A percentile compares a stretch with the other conserved stretches of the same genome.
phyloP scores from a whole-genome alignment of 2,113 vertebrate species.

The Petroica traversi region DNA sequence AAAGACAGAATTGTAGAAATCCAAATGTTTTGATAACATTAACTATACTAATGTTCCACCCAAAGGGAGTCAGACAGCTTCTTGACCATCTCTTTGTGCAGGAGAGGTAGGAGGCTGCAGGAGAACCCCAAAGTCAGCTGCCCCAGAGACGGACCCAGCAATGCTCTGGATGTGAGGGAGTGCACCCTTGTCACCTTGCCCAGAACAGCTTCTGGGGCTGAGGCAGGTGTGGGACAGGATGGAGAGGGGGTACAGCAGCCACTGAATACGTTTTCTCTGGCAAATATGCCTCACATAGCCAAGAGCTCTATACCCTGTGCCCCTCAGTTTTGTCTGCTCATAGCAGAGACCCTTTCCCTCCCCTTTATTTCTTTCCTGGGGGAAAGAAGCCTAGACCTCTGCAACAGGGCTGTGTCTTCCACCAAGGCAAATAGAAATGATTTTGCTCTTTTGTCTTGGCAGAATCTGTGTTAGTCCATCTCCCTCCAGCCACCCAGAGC shows the following conservation, averaged over 20 bases:
- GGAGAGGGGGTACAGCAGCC: neutral
- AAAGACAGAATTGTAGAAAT: conserved; percentile 10
- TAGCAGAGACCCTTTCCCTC: neutral
- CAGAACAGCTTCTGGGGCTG: neutral
- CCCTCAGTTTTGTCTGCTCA: neutral
- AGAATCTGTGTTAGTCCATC: neutral
- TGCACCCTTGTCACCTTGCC: neutral
- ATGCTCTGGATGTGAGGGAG: neutral
- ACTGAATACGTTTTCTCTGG: rapidly evolving
- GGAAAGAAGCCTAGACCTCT: neutral
- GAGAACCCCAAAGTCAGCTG: neutral
- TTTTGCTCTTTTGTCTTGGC: neutral
- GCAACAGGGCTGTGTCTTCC: neutral
- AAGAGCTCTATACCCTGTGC: neutral
- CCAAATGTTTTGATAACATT: conserved; percentile 12
- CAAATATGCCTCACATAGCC: neutral
- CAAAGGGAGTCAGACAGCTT: neutral
- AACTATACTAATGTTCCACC: neutral
- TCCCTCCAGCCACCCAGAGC: neutral
- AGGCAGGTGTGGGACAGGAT: neutral
- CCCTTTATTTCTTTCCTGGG: neutral
- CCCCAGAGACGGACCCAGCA: neutral
- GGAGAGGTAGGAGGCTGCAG: neutral
- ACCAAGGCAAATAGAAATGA: neutral
- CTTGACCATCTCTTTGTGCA: neutral